Evolutionary conservation across 2,797 vertebrate genomes (phyloP).

Genomic region (Danio aesculapii): DNA sequence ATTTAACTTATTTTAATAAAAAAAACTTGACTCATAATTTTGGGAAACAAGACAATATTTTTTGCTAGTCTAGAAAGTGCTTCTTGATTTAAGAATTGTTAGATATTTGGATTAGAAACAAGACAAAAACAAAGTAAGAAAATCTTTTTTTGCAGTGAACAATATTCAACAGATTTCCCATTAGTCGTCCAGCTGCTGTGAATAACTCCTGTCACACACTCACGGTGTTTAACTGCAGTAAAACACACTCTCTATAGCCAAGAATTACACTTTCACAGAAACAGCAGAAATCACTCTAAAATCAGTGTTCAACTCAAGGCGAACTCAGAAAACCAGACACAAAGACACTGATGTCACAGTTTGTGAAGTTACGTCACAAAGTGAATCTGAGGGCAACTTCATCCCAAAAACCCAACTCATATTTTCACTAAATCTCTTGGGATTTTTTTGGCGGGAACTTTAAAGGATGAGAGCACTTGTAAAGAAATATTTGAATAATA

Average conservation of each 20-base stretch:
- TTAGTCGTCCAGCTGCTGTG: not conserved
- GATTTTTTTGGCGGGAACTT: conserved; percentile 1
- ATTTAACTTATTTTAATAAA: no score
- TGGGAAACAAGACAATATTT: no score
- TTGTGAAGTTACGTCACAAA: conserved; percentile 18
- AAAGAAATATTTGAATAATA: not conserved
- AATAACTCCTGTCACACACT: conserved; percentile 29
- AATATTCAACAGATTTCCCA: not conserved
- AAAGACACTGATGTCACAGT: conserved; percentile 31
- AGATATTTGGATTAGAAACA: no score
- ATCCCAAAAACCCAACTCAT: conserved; percentile 4
- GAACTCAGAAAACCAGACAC: conserved; percentile 24
- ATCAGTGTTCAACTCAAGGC: conserved; percentile 32
- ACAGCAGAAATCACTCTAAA: conserved; percentile 57
- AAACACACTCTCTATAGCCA: conserved; percentile 62
- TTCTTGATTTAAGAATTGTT: no score
- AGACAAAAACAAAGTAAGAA: no score
- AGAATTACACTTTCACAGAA: conserved; percentile 68
- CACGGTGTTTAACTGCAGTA: conserved; percentile 57
- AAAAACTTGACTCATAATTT: no score
- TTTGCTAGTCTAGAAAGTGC: no score
- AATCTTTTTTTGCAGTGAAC: no score
- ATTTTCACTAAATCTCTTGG: not conserved
- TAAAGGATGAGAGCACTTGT: not conserved
- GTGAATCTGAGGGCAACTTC: not conserved